Base-by-base conservation (phyloP, 1,140 invertebrate genomes). In the Belonocnema kinseyi region DNA sequence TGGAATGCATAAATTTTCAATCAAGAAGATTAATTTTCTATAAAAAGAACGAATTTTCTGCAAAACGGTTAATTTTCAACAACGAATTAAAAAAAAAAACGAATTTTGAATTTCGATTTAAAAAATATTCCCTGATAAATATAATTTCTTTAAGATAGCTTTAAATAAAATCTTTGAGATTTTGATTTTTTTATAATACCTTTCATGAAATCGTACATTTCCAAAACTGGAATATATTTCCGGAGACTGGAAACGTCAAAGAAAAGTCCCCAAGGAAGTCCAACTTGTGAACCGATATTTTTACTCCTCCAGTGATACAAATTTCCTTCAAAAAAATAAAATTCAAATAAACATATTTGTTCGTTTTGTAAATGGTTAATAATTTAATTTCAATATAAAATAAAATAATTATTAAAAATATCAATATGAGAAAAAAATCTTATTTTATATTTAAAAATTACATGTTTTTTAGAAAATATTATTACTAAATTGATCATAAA, bases 221-320 rank as follows among this genome's bases (percentile, higher is more conserved):
- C 98, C 14, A 98, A 93, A 0, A 99, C 96, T 70, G 97, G 96
- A 19, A 96, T 93, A 92, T 95, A 98, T 75, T 92, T 92, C 86
- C 94, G 92, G 16, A 99, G 89, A 88, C 96, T 96, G 12, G 92
- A 79, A 13, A 99, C 75, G 88, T 99, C 95, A 90, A 99, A 99
- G 90, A 99, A 99, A 21, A 90, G 86, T 12, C 91, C 89, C 98
- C 98, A 99, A 3, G 94, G 93, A 74, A 94, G 85, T 75, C 93
- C 91, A 7, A 89, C 89, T 81, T 94, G 93, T 26, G 85, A 74
- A 72, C 89, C 86, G 40, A 93, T 77, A 54, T 93, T 90, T 33
- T 86, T 89, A 50, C 94, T 94, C 88, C 93, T 93, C 98, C 98
- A 99, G 89, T 99, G 98, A 83, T 96, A 97, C 1, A 99, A 88